Conservation (phyloP, 1,140 invertebrate species). For the Caenorhabditis tropicalis region DNA sequence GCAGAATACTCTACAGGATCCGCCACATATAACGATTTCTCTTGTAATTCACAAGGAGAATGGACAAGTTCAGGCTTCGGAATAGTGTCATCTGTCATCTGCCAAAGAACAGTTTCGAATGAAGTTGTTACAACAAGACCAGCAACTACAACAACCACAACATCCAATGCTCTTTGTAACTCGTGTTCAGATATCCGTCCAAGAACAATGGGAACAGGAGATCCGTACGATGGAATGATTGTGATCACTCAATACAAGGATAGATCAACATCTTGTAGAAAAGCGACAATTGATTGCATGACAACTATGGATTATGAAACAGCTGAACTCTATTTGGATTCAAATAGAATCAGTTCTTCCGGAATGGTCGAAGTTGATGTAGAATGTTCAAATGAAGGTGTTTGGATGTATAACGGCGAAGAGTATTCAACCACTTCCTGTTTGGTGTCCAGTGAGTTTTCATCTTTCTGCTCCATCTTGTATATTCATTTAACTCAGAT, state of each 20-base stretch:
- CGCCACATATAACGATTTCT: not conserved
- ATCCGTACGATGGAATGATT: not conserved
- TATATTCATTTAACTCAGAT: not conserved
- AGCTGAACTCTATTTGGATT: not conserved
- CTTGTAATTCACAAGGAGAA: conserved; percentile 1
- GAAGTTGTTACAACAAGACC: not conserved
- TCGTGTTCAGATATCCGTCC: not conserved
- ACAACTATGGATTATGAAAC: conserved; percentile 14
- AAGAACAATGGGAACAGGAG: not conserved
- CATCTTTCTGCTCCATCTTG: not conserved
- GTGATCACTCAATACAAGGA: not conserved
- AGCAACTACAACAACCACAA: not conserved
- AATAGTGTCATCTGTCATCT: not conserved
- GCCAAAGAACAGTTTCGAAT: not conserved
- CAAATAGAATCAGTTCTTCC: not conserved
- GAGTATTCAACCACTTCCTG: not conserved
- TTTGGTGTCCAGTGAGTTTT: conserved; percentile 6
- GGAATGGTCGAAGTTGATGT: not conserved
- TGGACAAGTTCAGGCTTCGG: not conserved
- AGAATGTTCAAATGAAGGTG: not conserved
- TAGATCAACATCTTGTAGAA: not conserved
- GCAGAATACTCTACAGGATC: not conserved
- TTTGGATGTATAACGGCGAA: not conserved
- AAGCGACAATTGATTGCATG: not conserved
- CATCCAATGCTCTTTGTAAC: not conserved